Conservation (phyloP, 2,888 invertebrate species). For the Temnothorax ravouxi region DNA sequence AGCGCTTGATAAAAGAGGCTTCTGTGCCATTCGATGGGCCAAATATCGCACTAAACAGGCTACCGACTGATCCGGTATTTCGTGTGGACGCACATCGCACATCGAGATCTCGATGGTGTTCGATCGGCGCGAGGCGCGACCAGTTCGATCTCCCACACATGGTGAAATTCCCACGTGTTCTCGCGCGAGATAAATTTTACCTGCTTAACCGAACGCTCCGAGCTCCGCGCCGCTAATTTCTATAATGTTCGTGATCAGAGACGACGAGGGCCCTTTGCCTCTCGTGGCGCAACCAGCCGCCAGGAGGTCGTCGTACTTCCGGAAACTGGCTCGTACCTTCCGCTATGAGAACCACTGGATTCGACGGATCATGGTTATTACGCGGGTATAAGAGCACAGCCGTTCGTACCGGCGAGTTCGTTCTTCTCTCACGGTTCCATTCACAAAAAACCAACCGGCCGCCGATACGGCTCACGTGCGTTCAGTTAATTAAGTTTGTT, state of each 20-base stretch:
- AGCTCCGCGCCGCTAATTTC: conserved; percentile 63
- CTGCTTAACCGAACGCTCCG: neutral
- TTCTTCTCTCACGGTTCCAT: conserved; percentile 66
- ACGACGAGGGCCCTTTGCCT: conserved; percentile 42
- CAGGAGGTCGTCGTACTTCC: conserved; percentile 69
- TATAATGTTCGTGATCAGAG: conserved; percentile 64
- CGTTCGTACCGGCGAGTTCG: conserved; percentile 36
- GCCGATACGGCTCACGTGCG: conserved; percentile 63
- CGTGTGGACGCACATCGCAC: neutral
- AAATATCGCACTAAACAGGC: neutral
- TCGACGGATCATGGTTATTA: conserved; percentile 66
- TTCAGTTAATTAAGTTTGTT: conserved; percentile 70
- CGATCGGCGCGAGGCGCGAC: neutral
- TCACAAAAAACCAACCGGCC: conserved; percentile 42
- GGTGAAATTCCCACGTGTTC: conserved; percentile 10
- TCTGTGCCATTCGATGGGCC: neutral
- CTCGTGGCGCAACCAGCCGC: conserved; percentile 24
- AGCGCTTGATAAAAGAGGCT: neutral
- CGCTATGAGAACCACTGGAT: conserved; percentile 68
- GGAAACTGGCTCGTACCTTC: conserved; percentile 53
- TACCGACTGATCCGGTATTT: conserved; percentile 6
- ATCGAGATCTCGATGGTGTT: neutral
- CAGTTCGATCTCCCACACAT: neutral
- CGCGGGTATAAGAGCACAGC: conserved; percentile 47
- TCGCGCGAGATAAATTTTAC: conserved; percentile 23